phyloP scores from a whole-genome alignment of 2,113 vertebrate genomes.

The Nyctereutes procyonoides region DNA sequence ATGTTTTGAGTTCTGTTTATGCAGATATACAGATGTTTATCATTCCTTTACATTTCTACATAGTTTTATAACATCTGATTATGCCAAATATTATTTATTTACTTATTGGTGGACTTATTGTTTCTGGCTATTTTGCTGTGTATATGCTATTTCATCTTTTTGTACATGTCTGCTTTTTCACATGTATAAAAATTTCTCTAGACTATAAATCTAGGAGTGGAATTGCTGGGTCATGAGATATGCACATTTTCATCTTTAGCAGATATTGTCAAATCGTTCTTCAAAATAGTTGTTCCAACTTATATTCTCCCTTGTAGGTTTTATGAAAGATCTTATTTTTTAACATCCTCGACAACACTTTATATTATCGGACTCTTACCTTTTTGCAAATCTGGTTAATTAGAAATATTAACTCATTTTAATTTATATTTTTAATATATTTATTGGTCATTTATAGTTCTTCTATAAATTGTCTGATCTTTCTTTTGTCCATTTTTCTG shows the following conservation, averaged over 20 bases:
- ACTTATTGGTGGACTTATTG: neutral
- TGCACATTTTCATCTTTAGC: neutral
- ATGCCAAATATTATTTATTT: neutral
- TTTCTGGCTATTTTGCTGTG: constrained; percentile 7
- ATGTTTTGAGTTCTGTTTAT: neutral
- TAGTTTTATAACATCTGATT: neutral
- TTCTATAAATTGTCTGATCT: neutral
- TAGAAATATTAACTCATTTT: constrained; percentile 16
- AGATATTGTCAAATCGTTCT: neutral
- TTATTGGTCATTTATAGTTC: neutral
- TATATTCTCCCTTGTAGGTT: neutral
- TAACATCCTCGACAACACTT: neutral
- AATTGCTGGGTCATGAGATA: neutral
- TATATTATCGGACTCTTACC: neutral
- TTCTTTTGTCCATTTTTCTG: constrained; percentile 16
- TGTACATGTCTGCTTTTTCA: neutral
- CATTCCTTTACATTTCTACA: neutral
- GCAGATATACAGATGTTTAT: neutral
- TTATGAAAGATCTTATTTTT: neutral
- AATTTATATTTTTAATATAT: neutral
- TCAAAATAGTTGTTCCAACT: neutral
- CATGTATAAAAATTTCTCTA: neutral
- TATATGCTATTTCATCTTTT: neutral
- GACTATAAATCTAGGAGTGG: neutral
- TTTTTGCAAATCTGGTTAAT: constrained; percentile 14